A percentile compares a stretch with the other conserved stretches of the same genome.
These are phyloP conservation scores for Macrochelys suwanniensis DNA, from an alignment of 2,797 vertebrate species.

Conservation along the genomic window DNA sequence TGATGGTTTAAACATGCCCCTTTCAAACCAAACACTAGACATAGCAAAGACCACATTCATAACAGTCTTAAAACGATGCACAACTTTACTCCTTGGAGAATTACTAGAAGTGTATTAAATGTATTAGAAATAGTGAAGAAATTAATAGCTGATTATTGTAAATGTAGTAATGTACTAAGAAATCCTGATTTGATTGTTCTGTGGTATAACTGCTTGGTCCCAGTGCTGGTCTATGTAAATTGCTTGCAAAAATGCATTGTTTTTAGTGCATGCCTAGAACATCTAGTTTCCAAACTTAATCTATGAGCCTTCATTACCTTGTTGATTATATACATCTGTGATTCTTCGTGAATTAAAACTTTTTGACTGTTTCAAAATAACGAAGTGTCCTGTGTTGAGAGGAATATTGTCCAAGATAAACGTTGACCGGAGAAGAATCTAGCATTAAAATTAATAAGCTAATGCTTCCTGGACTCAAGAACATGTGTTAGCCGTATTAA, in stretches of 20 bases:
- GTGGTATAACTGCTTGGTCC: background rate
- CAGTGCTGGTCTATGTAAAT: background rate
- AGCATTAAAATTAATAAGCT: slow-evolving; percentile 1
- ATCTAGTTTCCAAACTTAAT: background rate
- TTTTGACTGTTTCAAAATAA: slow-evolving; percentile 9
- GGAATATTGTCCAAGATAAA: background rate
- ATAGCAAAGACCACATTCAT: background rate
- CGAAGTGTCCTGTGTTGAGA: background rate
- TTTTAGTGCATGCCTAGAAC: background rate
- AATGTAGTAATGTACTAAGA: background rate
- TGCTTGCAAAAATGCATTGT: background rate
- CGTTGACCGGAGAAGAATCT: slow-evolving; percentile 7
- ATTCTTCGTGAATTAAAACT: slow-evolving; percentile 15
- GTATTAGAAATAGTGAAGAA: background rate
- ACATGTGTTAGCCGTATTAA: too few relatives aligned
- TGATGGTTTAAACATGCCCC: background rate
- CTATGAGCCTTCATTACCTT: slow-evolving; percentile 15
- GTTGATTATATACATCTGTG: slow-evolving; percentile 18
- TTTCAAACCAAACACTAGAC: background rate
- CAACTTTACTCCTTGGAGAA: background rate
- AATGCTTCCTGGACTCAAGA: background rate
- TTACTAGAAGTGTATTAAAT: background rate
- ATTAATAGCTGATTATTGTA: background rate
- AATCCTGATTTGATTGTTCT: background rate
- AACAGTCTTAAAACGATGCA: background rate